A percentile compares a stretch with the other conserved stretches of the same genome.
Evolutionary conservation across 2,113 vertebrate genomes (phyloP).

Genomic region (Macquaria ambigua): DNA sequence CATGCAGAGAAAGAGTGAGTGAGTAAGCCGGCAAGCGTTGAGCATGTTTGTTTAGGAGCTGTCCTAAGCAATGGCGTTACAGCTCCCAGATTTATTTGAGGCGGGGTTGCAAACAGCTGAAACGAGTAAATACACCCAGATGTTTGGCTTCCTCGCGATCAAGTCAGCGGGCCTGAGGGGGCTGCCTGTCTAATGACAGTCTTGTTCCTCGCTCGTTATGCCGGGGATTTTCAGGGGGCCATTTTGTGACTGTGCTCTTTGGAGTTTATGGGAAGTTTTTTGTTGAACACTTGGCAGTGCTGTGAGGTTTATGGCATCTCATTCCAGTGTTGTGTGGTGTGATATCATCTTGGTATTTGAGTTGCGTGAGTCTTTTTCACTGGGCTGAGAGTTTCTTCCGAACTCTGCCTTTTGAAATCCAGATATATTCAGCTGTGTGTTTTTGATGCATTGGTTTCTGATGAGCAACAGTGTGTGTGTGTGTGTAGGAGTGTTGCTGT

Average conservation of each 20-base stretch:
- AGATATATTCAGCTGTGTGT: slow-evolving; percentile 58
- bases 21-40: slow-evolving; percentile 31
- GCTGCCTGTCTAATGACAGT: slow-evolving; percentile 68
- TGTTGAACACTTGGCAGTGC: slow-evolving; percentile 16
- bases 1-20: slow-evolving; percentile 46
- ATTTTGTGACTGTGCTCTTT: slow-evolving; percentile 71
- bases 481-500: slow-evolving; percentile 62
- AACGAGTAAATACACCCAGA: slow-evolving; percentile 77
- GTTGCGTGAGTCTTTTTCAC: slow-evolving; percentile 36
- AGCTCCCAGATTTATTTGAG: slow-evolving; percentile 75
- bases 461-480: slow-evolving; percentile 59
- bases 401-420: slow-evolving; percentile 54
- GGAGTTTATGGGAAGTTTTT: slow-evolving; percentile 70
- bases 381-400: slow-evolving; percentile 42
- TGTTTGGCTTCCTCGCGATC: slow-evolving; percentile 71
- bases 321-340: slow-evolving; percentile 26
- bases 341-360: slow-evolving; percentile 43
- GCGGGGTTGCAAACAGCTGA: slow-evolving; percentile 76
- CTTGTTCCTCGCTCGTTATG: slow-evolving; percentile 62
- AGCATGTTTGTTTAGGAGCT: slow-evolving; percentile 76
- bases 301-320: slow-evolving; percentile 54
- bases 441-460: slow-evolving; percentile 67
- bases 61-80: slow-evolving; percentile 69
- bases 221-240: slow-evolving; percentile 68
- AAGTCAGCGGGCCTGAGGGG: slow-evolving; percentile 53